These are phyloP conservation scores for Dasypolia templi DNA, from an alignment of 2,888 invertebrate species.

Conservation along the genomic window DNA sequence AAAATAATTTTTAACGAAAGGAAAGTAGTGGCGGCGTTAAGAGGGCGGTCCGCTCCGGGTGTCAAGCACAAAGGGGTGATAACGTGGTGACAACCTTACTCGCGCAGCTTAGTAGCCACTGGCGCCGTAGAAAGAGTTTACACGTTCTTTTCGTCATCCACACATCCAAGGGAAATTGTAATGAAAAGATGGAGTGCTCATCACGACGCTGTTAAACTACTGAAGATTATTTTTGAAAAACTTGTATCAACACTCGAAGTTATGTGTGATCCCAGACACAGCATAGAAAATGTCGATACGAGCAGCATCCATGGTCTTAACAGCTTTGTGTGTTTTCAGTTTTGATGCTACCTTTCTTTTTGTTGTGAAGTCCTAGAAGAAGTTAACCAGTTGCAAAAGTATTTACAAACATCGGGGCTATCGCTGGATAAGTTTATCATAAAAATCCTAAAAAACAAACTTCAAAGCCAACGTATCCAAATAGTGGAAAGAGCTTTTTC, in stretches of 20 bases:
- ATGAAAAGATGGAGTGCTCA: too few relatives aligned
- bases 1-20: neutral
- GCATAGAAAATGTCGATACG: too few relatives aligned
- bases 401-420: neutral
- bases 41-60: too few relatives aligned
- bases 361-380: neutral
- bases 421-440: neutral
- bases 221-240: too few relatives aligned
- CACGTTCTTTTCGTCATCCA: too few relatives aligned
- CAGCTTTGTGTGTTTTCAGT: neutral
- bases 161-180: too few relatives aligned
- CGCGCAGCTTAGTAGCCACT: too few relatives aligned
- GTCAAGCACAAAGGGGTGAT: too few relatives aligned
- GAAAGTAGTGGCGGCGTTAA: too few relatives aligned
- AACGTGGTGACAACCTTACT: too few relatives aligned
- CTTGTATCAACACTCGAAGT: neutral
- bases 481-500: neutral
- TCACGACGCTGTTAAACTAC: neutral
- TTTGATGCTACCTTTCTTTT: conserved; percentile 1
- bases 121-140: too few relatives aligned
- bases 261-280: too few relatives aligned
- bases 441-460: neutral
- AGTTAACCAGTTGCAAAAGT: neutral
- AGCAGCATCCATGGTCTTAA: neutral
- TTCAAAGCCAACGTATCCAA: neutral